Evolutionary conservation across 2,113 vertebrate genomes (phyloP), one percentile per base, ranked within the genome.

Genomic region (Struthidea cinerea): DNA sequence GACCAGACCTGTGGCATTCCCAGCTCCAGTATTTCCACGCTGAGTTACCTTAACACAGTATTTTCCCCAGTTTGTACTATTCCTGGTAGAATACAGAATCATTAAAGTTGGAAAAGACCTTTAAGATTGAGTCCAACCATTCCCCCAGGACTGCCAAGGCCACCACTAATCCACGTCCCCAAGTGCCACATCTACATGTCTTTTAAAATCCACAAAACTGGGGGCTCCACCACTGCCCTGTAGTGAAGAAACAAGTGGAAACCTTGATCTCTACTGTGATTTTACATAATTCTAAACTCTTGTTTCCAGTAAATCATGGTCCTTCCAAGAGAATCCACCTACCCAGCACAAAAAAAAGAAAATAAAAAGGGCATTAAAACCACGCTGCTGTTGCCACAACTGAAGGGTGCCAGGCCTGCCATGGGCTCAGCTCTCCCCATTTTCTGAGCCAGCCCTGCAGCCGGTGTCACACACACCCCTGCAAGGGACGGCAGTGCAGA

Each of bases 81-180:
- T 55, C 30, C 46, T 30, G 5, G 32, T 16, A 57, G 44, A 60
- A 47, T 3, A 68, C 16, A 41, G 11, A 60, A 55, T 7, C n/a
- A 44, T 18, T 59, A 26, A 18, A 52, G 20, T 7, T 27, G n/a
- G 61, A 75, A 60, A 89, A 68, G 3, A 30, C 11, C 46, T 41
- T 67, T 24, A 39, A 52, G 37, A 52, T 13, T 0, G 1, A 68
- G 39, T 5, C 46, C 33, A 60, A 7, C 20, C 39, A n/a, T 12
- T 46, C 10, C 37, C 23, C 7, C 53, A 74, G 39, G 33, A 52
- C 37, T 30, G 24, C 39, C 44, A 46, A 59, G 33, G 44, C 33
- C 68, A 75, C 33, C 60, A n/a, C 5, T 24, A 39, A 20, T 23
- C 12, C 19, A 9, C 7, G 42, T 49, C 21, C 42, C 35, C 67